These are phyloP conservation scores for Drosophila prostipennis DNA, from an alignment of 2,888 invertebrate genomes.

Conservation along the genomic window DNA sequence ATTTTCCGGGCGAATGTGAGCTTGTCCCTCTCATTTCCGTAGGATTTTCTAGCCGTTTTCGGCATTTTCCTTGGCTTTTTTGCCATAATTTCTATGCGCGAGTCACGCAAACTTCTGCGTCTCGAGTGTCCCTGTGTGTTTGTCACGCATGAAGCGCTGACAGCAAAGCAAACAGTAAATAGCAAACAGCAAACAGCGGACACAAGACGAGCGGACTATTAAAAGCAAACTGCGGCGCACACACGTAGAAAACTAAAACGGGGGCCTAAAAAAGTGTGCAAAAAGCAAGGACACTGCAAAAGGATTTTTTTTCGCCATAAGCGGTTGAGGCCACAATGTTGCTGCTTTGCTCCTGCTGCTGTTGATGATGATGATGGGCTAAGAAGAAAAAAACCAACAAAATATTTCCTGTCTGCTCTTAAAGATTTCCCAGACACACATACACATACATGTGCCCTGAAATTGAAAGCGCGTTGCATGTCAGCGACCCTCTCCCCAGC, in stretches of 20 bases:
- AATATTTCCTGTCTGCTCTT: conserved; percentile 77
- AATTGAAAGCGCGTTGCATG: conserved; percentile 78
- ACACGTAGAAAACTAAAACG: conserved; percentile 64
- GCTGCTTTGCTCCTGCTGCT: neutral
- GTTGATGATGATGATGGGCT: conserved; percentile 23
- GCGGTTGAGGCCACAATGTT: conserved; percentile 60
- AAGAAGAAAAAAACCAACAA: conserved; percentile 44
- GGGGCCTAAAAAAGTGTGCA: conserved; percentile 67
- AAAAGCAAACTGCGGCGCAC: conserved; percentile 64
- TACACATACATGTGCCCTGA: conserved; percentile 47
- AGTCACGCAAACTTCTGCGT: conserved; percentile 67
- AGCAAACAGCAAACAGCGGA: conserved; percentile 35
- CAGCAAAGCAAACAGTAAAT: conserved; percentile 70
- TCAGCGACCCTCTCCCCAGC: conserved; percentile 61
- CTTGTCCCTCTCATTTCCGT: conserved; percentile 13
- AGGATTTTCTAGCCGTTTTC: conserved; percentile 25
- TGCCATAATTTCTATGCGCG: conserved; percentile 56
- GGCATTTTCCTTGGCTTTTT: conserved; percentile 20
- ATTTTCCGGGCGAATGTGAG: conserved; percentile 58
- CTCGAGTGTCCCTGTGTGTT: conserved; percentile 30
- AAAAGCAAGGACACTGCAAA: conserved; percentile 70
- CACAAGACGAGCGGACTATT: conserved; percentile 61
- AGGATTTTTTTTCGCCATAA: conserved; percentile 48
- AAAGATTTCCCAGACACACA: conserved; percentile 74
- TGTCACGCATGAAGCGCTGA: conserved; percentile 48